Percentiles rank a stretch among this genome's conserved stretches.
These are phyloP conservation scores for Drosophila paramelanica DNA, from an alignment of 2,888 invertebrate genomes.

Conservation along the genomic window DNA sequence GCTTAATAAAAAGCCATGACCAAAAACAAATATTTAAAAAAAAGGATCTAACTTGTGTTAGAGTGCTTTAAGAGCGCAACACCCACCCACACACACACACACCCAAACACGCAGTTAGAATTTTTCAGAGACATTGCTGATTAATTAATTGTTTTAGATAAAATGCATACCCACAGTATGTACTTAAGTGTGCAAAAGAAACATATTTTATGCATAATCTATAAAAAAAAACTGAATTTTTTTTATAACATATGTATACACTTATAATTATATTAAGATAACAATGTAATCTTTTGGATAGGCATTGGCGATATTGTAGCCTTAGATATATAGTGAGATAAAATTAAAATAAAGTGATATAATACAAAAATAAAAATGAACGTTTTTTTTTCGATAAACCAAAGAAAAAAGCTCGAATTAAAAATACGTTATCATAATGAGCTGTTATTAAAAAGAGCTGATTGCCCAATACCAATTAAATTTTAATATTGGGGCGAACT, in stretches of 20 bases:
- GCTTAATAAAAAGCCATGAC: constrained; percentile 39
- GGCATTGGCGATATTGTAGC: constrained; percentile 50
- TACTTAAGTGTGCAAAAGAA: constrained; percentile 38
- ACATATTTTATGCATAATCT: constrained; percentile 23
- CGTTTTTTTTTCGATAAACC: background rate
- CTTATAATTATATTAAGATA: constrained; percentile 30
- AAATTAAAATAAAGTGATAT: constrained; percentile 62
- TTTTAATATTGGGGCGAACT: background rate
- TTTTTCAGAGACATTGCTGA: background rate
- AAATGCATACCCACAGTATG: constrained; percentile 30
- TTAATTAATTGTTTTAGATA: constrained; percentile 8
- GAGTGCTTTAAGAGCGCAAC: background rate
- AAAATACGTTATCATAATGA: too few species aligned
- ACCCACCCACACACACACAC: background rate
- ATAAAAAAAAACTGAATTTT: constrained; percentile 25
- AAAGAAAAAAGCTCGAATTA: background rate
- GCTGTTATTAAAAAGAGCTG: too few species aligned
- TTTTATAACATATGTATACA: constrained; percentile 18
- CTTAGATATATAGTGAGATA: constrained; percentile 43
- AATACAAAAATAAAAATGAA: background rate
- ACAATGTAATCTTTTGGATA: constrained; percentile 47
- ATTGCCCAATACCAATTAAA: too few species aligned
- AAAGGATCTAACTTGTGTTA: background rate
- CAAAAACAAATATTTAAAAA: constrained; percentile 13
- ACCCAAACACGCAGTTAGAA: constrained; percentile 1